Evolutionary conservation across 2,797 vertebrate genomes (phyloP), one percentile per base, ranked within the genome.

Genomic region (Micropoecilia bifurca): DNA sequence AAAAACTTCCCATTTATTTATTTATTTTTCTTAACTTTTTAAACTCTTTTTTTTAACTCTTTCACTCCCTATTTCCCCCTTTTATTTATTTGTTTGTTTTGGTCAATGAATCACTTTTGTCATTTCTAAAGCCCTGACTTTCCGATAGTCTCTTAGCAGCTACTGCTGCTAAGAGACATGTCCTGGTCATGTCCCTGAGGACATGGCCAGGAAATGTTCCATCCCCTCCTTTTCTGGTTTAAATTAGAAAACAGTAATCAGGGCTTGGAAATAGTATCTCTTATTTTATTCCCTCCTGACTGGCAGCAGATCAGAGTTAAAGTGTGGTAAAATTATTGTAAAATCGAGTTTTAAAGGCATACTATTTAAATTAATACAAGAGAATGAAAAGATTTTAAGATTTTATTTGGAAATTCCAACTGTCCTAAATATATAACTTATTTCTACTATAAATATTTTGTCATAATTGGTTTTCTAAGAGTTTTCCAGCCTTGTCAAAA

Each of bases 61-160:
- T 28, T 59, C 28, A 28, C 59, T 53, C 75, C 22, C 81, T 14
- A 12, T 59, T 14, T 66, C 36, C 74, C 18, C 82, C 68, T 25
- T 39, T 76, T 47, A 74, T 25, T 43, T 57, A 1, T 50, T 36
- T 66, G 6, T 83, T 61, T 74, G 6, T 83, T 61, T 74, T 75
- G 47, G 80, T 79, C 48, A 76, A 76, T 94, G 90, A 93, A 85
- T 93, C 90, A 90, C 68, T 80, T 75, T 76, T 77, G 74, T 76
- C 87, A 87, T 91, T 90, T 85, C 82, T 91, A 55, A 66, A 83
- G 85, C 87, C 76, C 74, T 75, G 79, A 78, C 74, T 92, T 90
- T 91, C 85, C 89, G 92, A 92, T 90, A 89, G 88, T 91, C 77
- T 90, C 92, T 80, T 90, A 89, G 91, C 92, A 93, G 93, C 92